phyloP scores from a whole-genome alignment of 2,113 vertebrate genomes.

The Gambusia affinis region DNA sequence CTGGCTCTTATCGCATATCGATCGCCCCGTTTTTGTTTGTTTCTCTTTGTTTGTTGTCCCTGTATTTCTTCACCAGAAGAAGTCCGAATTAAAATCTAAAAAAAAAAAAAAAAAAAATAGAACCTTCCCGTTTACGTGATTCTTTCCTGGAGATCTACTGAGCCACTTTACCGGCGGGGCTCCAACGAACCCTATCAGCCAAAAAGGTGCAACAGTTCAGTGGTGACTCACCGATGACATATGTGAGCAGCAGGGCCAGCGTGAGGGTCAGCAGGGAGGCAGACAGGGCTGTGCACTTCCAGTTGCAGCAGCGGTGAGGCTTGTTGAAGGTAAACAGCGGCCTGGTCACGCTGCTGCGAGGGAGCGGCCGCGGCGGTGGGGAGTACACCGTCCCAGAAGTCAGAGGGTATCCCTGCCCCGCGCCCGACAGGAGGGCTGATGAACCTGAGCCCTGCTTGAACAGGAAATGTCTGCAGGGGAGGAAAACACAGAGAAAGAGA shows the following conservation, averaged over 20 bases:
- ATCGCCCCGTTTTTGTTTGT: slow-evolving; percentile 8
- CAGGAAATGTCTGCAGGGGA: slow-evolving; percentile 89
- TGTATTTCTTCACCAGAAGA: slow-evolving; percentile 29
- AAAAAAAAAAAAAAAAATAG: not conserved
- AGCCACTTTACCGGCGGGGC: slow-evolving; percentile 18
- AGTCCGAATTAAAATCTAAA: slow-evolving; percentile 13
- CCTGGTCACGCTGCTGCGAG: slow-evolving; percentile 93
- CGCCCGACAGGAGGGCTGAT: slow-evolving; percentile 92
- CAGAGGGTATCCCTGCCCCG: slow-evolving; percentile 94
- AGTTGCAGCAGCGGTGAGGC: slow-evolving; percentile 96
- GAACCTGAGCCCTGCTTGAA: slow-evolving; percentile 97
- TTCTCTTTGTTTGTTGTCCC: slow-evolving; percentile 9
- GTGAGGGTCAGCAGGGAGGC: slow-evolving; percentile 93
- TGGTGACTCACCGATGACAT: slow-evolving; percentile 91
- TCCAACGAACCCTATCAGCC: not conserved
- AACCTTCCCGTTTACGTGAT: slow-evolving; percentile 32
- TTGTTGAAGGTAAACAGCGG: slow-evolving; percentile 97
- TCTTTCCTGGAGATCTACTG: slow-evolving; percentile 44
- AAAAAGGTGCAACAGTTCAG: too few species aligned
- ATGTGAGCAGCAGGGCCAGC: slow-evolving; percentile 90
- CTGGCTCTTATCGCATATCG: slow-evolving; percentile 41
- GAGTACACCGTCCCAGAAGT: slow-evolving; percentile 97
- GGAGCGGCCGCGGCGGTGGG: slow-evolving; percentile 93
- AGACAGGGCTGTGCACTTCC: slow-evolving; percentile 96
- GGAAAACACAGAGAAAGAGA: slow-evolving; percentile 47